phyloP scores from a whole-genome alignment of 2,797 vertebrate genomes.

The Phataginus tetradactyla region DNA sequence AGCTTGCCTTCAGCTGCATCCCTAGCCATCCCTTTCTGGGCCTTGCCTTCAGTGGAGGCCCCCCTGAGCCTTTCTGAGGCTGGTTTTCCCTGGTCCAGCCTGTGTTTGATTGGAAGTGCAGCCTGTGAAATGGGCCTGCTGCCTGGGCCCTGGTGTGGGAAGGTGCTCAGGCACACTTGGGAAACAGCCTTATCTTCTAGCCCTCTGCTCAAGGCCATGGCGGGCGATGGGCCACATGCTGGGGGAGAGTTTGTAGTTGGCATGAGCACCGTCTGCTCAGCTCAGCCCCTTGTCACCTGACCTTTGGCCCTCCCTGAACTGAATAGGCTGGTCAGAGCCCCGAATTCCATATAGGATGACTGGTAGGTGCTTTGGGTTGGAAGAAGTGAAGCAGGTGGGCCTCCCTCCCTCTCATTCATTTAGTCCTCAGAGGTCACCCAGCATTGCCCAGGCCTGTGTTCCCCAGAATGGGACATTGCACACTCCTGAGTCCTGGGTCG shows the following conservation, averaged over 20 bases:
- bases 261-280: not conserved
- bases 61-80: not conserved
- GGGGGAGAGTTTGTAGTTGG: not conserved
- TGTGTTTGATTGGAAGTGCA: no score
- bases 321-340: not conserved
- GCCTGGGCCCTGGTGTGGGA: accelerated
- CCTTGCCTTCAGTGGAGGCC: not conserved
- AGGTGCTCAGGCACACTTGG: accelerated
- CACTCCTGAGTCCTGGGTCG: accelerated
- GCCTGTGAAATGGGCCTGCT: not conserved
- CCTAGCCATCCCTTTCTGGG: not conserved
- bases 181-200: not conserved
- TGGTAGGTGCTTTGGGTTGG: not conserved
- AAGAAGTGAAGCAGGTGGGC: not conserved
- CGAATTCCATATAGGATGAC: accelerated
- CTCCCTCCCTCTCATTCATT: not conserved
- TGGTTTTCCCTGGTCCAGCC: not conserved
- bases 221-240: accelerated
- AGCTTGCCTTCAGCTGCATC: not conserved
- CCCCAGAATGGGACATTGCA: not conserved
- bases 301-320: not conserved
- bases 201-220: not conserved
- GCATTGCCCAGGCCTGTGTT: accelerated
- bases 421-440: not conserved
- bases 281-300: no score